Evolutionary conservation across 2,797 vertebrate genomes (phyloP), one percentile per base, ranked within the genome.

Genomic region (Bovichtus variegatus): DNA sequence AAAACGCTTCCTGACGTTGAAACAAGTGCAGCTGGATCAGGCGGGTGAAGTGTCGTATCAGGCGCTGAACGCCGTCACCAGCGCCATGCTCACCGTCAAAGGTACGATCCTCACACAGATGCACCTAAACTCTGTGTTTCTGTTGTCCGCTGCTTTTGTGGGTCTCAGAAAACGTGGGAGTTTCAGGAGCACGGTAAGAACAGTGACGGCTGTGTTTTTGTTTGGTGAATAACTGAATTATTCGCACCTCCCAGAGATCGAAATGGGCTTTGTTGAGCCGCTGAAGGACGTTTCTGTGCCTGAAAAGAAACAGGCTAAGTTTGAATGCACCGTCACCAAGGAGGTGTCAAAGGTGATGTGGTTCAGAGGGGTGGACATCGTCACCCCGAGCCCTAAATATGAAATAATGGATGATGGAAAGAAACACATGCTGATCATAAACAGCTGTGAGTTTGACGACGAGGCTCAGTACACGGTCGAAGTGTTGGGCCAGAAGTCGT

Each of bases 391-490:
- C 86, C 97, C 96, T 73, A 99, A 99, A 92, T 97, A 97, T 88
- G 97, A 99, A 92, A 96, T 98, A 60, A 96, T 99, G 83, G 95
- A 96, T 46, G 97, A 98, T 83, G 97, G 97, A 81, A 96, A 95
- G 91, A 99, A 98, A 80, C 98, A 99, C 86, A 98, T 99, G 88
- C 96, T 99, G 91, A 95, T 99, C 80, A 97, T 99, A 92, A 99
- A 99, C 92, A 95, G 96, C 87, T 98, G 97, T 94, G 96, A 96
- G 81, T 99, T 99, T 95, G 97, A 98, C 15, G 98, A 99, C 57
- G 98, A 99, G 93, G 96, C 96, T 49, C 93, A 98, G 88, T 99
- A 98, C 79, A 96, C 96, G 6, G 94, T 98, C 63, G 96, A 98
- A 80, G 97, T 96, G 53, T 92, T 97, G 71, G 97, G 94, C 73